These are phyloP conservation scores for Anodontia alba DNA, from an alignment of 2,888 invertebrate species.

Conservation along the genomic window DNA sequence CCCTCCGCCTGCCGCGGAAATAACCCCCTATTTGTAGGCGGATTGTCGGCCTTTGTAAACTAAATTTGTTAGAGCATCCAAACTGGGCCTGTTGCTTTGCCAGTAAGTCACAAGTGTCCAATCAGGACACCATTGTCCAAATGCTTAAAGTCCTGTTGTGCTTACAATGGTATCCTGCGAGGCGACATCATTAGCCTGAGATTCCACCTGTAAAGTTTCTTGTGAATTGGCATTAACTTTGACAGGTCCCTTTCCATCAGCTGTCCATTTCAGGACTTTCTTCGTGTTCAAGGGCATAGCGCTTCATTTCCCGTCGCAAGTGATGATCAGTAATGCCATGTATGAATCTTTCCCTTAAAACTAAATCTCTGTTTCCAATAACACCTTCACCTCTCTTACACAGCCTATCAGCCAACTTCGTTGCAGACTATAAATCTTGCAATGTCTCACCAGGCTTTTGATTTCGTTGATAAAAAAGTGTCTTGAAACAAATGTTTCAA, in stretches of 20 bases:
- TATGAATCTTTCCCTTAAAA: background rate
- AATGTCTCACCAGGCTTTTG: background rate
- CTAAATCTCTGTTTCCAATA: background rate
- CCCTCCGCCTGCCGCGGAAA: background rate
- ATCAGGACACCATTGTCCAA: too few species aligned
- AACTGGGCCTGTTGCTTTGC: too few species aligned
- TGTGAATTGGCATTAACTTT: background rate
- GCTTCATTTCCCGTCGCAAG: background rate
- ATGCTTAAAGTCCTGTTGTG: too few species aligned
- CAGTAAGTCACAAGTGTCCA: too few species aligned
- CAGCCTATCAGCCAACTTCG: background rate
- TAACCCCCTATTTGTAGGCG: too few species aligned
- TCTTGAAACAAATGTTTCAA: constrained; percentile 2
- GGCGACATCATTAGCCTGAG: too few species aligned
- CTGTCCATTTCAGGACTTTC: background rate
- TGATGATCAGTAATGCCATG: background rate
- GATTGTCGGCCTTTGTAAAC: too few species aligned
- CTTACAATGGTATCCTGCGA: too few species aligned
- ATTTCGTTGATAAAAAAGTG: background rate
- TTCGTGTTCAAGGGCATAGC: background rate
- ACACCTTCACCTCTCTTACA: background rate
- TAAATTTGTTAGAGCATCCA: too few species aligned
- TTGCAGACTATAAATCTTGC: background rate
- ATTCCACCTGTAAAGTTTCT: background rate
- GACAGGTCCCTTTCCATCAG: background rate